Evolutionary conservation across 2,888 invertebrate genomes (phyloP).

Genomic region (Eledona agricola): DNA sequence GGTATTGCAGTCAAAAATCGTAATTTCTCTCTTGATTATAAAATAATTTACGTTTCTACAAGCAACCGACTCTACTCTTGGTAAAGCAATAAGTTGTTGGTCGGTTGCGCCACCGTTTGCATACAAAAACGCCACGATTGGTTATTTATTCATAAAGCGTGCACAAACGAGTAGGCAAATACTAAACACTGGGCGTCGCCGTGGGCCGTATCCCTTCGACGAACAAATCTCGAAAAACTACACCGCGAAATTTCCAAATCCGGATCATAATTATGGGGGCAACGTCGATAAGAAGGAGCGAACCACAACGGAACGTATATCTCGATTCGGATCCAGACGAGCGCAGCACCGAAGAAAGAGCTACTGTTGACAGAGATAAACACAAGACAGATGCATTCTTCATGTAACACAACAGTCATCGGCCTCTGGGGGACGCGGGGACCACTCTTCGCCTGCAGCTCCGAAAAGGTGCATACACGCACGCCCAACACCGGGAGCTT

Average conservation of each 20-base stretch:
- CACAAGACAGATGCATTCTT: slow-evolving; percentile 49
- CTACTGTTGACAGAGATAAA: slow-evolving; percentile 48
- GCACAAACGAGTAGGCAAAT: slow-evolving; percentile 25
- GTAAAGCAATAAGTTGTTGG: slow-evolving; percentile 33
- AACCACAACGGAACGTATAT: no score
- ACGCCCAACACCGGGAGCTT: slow-evolving; percentile 19
- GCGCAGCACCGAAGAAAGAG: slow-evolving; percentile 34
- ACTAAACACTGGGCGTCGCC: slow-evolving; percentile 3
- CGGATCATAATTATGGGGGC: no score
- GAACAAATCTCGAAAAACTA: neutral
- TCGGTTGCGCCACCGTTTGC: slow-evolving; percentile 27
- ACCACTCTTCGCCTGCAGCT: slow-evolving; percentile 2
- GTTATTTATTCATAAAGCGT: slow-evolving; percentile 34
- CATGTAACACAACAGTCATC: slow-evolving; percentile 38
- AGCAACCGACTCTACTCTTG: slow-evolving; percentile 17
- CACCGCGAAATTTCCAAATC: no score
- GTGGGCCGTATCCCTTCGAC: neutral
- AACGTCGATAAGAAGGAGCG: no score
- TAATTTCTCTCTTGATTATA: slow-evolving; percentile 21
- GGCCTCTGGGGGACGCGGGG: slow-evolving; percentile 31
- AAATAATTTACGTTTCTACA: slow-evolving; percentile 16
- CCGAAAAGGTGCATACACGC: slow-evolving; percentile 21
- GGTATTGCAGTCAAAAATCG: no score
- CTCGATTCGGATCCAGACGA: slow-evolving; percentile 6
- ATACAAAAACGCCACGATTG: slow-evolving; percentile 32